Evolutionary conservation across 2,797 vertebrate species (phyloP), one percentile per base, ranked within the genome.

Genomic region (Echiichthys vipera): DNA sequence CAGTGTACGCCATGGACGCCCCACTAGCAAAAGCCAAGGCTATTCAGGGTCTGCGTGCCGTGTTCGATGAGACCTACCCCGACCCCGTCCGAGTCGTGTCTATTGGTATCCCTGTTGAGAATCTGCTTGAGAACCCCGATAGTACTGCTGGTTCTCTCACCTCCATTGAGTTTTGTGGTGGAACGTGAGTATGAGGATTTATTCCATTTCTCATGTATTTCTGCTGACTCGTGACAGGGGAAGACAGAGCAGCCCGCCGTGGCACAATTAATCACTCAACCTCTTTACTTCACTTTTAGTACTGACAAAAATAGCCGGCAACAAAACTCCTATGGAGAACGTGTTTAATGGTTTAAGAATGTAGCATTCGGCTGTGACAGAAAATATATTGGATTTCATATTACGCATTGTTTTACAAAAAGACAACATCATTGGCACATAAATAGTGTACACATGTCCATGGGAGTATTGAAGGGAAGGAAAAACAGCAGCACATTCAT

Each of bases 51-150:
- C 93, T 99, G 80, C 94, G 98, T 1, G 98, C 98, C 0, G 98
- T 99, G 70, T 99, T 99, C 66, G 98, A 99, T 0, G 98, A 99
- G 92, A 99, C 98, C 1, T 99, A 99, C 79, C 98, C 98, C 0
- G 98, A 99, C 88, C 98, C 98, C 0, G 98, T 99, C 32, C 93
- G 98, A 2, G 97, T 99, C 0, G 97, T 99, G 57, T 99, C 98
- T 0, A 94, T 99, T 3, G 98, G 98, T 4, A 87, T 97, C 49
- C 95, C 97, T 0, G 96, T 99, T 15, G 93, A 96, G 22, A 93
- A 97, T 13, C 94, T 99, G 78, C 89, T 99, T 85, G 94, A 93
- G 0, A 97, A 98, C 81, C 98, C 98, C 7, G 95, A 92, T 2
- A 94, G 97, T 12, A 86, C 96, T 0, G 96, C 96, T 0, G 98